phyloP scores from a whole-genome alignment of 2,888 invertebrate species.

The Plebejus anna region DNA sequence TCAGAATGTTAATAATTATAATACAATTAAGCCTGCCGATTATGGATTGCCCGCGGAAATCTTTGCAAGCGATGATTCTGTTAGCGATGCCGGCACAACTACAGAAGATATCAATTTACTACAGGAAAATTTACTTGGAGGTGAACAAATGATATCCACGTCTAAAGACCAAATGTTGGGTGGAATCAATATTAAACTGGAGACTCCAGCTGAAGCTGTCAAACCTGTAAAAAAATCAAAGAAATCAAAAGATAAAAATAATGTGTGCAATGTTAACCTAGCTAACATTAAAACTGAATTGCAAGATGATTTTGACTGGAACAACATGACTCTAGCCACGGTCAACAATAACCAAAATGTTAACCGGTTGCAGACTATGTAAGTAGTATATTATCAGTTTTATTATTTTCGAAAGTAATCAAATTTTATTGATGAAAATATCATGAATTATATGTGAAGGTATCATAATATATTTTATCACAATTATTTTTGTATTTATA shows the following conservation, averaged over 20 bases:
- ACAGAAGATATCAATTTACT: slow-evolving; percentile 54
- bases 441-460: neutral
- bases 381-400: slow-evolving; percentile 43
- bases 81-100: slow-evolving; percentile 59
- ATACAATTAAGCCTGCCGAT: slow-evolving; percentile 63
- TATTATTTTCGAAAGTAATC: neutral
- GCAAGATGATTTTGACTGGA: slow-evolving; percentile 73
- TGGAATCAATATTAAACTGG: slow-evolving; percentile 68
- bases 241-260: slow-evolving; percentile 45
- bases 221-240: slow-evolving; percentile 54
- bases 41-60: slow-evolving; percentile 72
- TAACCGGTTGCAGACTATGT: slow-evolving; percentile 69
- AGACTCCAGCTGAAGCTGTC: slow-evolving; percentile 47
- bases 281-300: slow-evolving; percentile 73
- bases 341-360: slow-evolving; percentile 64
- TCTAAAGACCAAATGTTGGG: slow-evolving; percentile 68
- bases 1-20: slow-evolving; percentile 52
- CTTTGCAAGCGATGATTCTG: slow-evolving; percentile 74
- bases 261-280: slow-evolving; percentile 49
- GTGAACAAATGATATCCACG: slow-evolving; percentile 44
- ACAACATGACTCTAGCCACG: slow-evolving; percentile 71
- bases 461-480: neutral
- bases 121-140: slow-evolving; percentile 48
- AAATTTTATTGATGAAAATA: slow-evolving; percentile 19
- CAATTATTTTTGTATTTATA: neutral